Base-by-base conservation (phyloP, 1,140 invertebrate genomes). In the Drosophila hydei region DNA sequence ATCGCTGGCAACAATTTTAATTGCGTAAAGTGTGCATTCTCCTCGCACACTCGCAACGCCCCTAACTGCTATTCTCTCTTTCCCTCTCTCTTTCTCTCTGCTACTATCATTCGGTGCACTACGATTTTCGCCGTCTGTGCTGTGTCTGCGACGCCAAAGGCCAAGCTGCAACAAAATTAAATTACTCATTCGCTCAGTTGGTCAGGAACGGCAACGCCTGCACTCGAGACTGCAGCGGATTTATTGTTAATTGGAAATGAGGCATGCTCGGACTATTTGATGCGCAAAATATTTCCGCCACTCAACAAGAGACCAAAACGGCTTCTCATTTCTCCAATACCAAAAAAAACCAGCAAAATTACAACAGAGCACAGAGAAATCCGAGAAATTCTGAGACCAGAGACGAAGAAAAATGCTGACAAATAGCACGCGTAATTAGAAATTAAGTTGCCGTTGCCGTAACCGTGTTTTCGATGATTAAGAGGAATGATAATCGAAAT, bases 211-310 rank as follows among this genome's bases (percentile, higher is more conserved):
- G 42, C 56, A 56, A 27, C 42, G 54, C 43, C 59, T 60, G 42
- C 51, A 54, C 60, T 67, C 33, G 50, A 75, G 74, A 70, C 77
- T 80, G 77, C 80, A 79, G 68, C 75, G 83, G 81, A 85, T 85
- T 85, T 85, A 85, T 85, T 85, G 81, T 85, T 85, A 85, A 85
- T 85, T 85, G 81, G 81, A 85, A 85, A 85, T 85, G 81, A 85
- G 81, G 81, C 81, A 85, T 85, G 81, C 81, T 70, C 63, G 55
- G 81, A 85, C 81, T 85, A 75, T 85, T 80, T 85, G 80, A 85
- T 85, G 80, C 77, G 64, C 75, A 81, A 75, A 77, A 81, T 78
- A 88, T 78, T 87, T 88, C 80, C 77, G 61, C 80, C 74, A 77
- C 80, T 85, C 77, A 80, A 75, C 64, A 59, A 58, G 45, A 63